Percentiles rank a stretch among this genome's conserved stretches.
Evolutionary conservation across 1,140 invertebrate genomes (phyloP).

Genomic region (Drosophila funebris): DNA sequence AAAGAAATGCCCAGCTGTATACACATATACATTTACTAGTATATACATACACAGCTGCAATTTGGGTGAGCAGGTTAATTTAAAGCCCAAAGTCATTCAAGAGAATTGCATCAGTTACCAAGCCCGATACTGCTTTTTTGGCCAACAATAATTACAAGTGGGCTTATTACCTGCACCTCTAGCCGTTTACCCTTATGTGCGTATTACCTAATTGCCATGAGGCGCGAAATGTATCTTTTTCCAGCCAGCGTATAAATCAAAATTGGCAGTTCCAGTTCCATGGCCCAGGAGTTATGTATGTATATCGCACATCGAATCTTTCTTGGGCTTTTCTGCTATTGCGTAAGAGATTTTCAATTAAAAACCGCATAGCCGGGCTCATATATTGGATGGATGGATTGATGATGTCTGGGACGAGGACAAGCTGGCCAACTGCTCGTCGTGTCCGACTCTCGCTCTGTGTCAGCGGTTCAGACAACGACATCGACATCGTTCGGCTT

Average conservation of each 20-base stretch:
- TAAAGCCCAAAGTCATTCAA: conserved; percentile 23
- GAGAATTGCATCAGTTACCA: conserved; percentile 34
- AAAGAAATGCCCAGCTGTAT: conserved; percentile 10
- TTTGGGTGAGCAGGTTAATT: conserved; percentile 58
- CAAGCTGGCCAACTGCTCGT: conserved; percentile 8
- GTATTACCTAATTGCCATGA: conserved; percentile 59
- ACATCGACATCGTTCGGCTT: conserved; percentile 27
- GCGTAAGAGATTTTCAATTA: conserved; percentile 54
- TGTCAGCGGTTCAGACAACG: conserved; percentile 59
- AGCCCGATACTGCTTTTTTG: conserved; percentile 14
- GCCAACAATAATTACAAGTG: conserved; percentile 38
- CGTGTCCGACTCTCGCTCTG: conserved; percentile 23
- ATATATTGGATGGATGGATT: background rate
- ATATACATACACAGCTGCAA: conserved; percentile 8
- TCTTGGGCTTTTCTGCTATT: conserved; percentile 20
- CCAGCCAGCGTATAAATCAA: conserved; percentile 46
- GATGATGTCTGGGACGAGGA: conserved; percentile 12
- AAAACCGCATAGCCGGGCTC: conserved; percentile 37
- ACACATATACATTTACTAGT: conserved; percentile 14
- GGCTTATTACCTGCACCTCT: conserved; percentile 21
- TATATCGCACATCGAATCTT: background rate
- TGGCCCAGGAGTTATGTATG: conserved; percentile 16
- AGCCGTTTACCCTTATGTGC: conserved; percentile 45
- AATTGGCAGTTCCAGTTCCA: conserved; percentile 59
- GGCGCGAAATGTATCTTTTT: conserved; percentile 41